Conservation (phyloP, 30 jellyfish, hydroid and myxozoan species). For the Hydractinia symbiolongicarpus region DNA sequence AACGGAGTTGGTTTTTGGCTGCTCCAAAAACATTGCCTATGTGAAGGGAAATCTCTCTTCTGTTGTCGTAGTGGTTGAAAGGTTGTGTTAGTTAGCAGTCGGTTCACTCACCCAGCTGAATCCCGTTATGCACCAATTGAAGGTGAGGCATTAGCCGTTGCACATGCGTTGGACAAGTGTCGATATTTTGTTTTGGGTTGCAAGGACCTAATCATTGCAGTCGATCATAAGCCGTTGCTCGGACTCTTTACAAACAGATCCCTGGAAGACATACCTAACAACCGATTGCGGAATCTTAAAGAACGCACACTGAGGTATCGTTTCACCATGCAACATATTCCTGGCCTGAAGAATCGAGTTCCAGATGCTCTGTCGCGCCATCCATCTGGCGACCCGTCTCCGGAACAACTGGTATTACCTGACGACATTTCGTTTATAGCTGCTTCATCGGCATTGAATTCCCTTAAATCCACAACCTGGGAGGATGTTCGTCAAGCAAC, state of each 20-base stretch:
- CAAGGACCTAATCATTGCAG: slow-evolving; percentile 23
- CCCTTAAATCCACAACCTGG: too few relatives aligned
- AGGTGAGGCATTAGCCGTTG: slow-evolving; percentile 50
- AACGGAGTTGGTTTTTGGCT: slow-evolving; percentile 22
- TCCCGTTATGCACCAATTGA: slow-evolving; percentile 40
- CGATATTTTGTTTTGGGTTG: slow-evolving; percentile 30
- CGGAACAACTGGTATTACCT: neutral
- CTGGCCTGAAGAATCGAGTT: too few relatives aligned
- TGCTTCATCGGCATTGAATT: too few relatives aligned
- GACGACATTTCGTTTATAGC: too few relatives aligned
- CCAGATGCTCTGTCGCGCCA: neutral
- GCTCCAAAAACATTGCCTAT: slow-evolving; percentile 18
- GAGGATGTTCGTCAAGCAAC: too few relatives aligned
- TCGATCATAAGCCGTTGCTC: slow-evolving; percentile 35
- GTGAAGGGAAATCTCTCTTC: neutral
- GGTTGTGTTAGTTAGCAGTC: slow-evolving; percentile 21
- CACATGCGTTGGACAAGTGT: slow-evolving; percentile 33
- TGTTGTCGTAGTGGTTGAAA: slow-evolving; percentile 25
- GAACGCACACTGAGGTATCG: slow-evolving; percentile 31
- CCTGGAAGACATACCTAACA: slow-evolving; percentile 24
- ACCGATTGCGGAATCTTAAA: slow-evolving; percentile 16
- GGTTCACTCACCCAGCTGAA: slow-evolving; percentile 40
- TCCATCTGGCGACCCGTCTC: neutral
- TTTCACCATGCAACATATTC: too few relatives aligned
- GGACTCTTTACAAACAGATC: slow-evolving; percentile 15